Evolutionary conservation across 1,140 invertebrate genomes (phyloP).

Genomic region (Bombus vancouverensis): DNA sequence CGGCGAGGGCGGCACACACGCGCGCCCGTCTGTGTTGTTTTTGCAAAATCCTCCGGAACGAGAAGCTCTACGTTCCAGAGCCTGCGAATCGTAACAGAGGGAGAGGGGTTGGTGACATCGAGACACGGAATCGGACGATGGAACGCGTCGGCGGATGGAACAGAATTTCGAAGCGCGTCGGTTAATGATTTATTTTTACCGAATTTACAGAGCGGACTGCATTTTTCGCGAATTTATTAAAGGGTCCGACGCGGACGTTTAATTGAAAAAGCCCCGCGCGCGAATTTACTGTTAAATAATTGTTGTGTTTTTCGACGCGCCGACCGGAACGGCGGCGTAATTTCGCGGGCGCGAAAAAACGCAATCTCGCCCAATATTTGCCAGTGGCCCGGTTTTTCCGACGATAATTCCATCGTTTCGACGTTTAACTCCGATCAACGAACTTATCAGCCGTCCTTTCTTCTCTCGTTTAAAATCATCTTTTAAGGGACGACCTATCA

Average conservation of each 20-base stretch:
- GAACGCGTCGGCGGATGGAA: neutral
- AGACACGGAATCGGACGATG: neutral
- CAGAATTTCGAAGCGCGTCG: constrained; percentile 23
- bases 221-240: constrained; percentile 53
- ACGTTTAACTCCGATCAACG: neutral
- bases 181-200: constrained; percentile 47
- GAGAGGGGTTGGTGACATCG: neutral
- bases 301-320: constrained; percentile 47
- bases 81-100: neutral
- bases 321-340: constrained; percentile 28
- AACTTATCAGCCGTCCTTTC: neutral
- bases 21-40: constrained; percentile 15
- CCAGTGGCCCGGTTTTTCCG: neutral
- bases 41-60: constrained; percentile 37
- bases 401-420: constrained; percentile 14
- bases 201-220: constrained; percentile 35
- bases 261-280: constrained; percentile 41
- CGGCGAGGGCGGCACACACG: neutral
- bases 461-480: neutral
- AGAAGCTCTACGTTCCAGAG: constrained; percentile 7
- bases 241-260: constrained; percentile 26
- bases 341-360: constrained; percentile 42
- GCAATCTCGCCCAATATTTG: constrained; percentile 32
- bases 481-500: too few species aligned
- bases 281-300: constrained; percentile 48